Conservation (phyloP, 2,113 vertebrate genomes). For the Etheostoma cragini region DNA sequence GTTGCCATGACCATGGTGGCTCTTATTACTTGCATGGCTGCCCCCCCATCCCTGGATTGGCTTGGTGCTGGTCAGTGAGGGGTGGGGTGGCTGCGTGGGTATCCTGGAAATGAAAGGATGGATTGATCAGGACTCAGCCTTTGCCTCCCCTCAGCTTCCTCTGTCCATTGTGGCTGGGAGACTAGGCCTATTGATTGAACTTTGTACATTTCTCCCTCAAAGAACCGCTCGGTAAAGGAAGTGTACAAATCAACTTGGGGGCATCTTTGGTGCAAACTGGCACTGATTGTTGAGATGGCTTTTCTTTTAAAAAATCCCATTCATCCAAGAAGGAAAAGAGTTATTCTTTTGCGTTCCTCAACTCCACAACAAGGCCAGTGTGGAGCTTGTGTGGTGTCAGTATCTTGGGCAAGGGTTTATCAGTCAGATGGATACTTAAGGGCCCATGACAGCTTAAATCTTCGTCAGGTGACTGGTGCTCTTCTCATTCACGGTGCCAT, state of each 20-base stretch:
- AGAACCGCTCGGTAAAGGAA: slow-evolving; percentile 55
- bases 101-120: slow-evolving; percentile 81
- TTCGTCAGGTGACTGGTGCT: slow-evolving; percentile 18
- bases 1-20: slow-evolving; percentile 67
- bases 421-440: slow-evolving; percentile 6
- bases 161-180: slow-evolving; percentile 82
- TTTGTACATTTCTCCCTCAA: slow-evolving; percentile 62
- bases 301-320: slow-evolving; percentile 10
- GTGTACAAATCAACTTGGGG: slow-evolving; percentile 50
- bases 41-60: slow-evolving; percentile 66
- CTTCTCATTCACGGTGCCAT: slow-evolving; percentile 5
- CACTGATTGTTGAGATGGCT: slow-evolving; percentile 23
- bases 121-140: slow-evolving; percentile 81
- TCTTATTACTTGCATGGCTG: slow-evolving; percentile 74
- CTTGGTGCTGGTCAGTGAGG: slow-evolving; percentile 73
- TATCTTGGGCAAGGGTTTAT: slow-evolving; percentile 16
- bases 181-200: slow-evolving; percentile 83
- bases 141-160: slow-evolving; percentile 80
- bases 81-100: slow-evolving; percentile 57
- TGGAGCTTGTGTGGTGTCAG: background rate
- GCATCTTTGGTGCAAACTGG: slow-evolving; percentile 52
- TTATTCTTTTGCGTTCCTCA: slow-evolving; percentile 1
- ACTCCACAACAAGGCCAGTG: background rate
- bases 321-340: slow-evolving; percentile 18
- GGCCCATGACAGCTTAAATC: slow-evolving; percentile 1